phyloP scores from a whole-genome alignment of 2,797 vertebrate species.

The Valencia hispanica region DNA sequence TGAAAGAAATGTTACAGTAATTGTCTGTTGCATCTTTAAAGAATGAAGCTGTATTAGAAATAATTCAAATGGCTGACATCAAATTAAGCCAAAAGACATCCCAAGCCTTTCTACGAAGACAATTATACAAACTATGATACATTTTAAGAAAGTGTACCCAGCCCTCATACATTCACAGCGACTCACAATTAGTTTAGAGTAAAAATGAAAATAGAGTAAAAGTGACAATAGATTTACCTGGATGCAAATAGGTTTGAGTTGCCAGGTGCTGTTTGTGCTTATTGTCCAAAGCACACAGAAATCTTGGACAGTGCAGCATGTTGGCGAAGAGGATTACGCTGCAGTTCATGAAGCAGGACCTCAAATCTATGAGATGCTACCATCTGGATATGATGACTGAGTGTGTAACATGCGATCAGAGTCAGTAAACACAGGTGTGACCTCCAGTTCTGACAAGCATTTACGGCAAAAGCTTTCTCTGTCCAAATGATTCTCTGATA shows the following conservation, averaged over 20 bases:
- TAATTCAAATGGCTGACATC: not conserved
- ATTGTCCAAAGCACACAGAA: conserved; percentile 31
- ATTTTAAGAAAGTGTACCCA: not conserved
- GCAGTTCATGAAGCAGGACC: conserved; percentile 41
- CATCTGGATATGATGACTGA: conserved; percentile 54
- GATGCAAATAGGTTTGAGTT: conserved; percentile 20
- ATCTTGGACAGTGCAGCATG: conserved; percentile 40
- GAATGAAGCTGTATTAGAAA: not conserved
- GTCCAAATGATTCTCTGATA: not conserved
- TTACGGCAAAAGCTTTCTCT: conserved; percentile 7
- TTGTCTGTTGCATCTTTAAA: not conserved
- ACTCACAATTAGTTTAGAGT: not conserved
- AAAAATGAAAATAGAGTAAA: not conserved
- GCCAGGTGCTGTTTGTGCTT: conserved; percentile 43
- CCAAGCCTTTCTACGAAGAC: too few species aligned
- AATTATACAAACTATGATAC: not conserved
- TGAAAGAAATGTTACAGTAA: not conserved
- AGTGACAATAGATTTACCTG: conserved; percentile 6
- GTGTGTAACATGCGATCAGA: conserved; percentile 40
- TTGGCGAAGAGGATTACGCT: conserved; percentile 30
- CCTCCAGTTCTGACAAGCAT: conserved; percentile 34
- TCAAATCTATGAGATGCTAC: conserved; percentile 44
- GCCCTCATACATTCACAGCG: not conserved
- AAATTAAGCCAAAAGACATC: not conserved
- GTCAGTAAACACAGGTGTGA: conserved; percentile 57